Conservation (phyloP, 35 echinoderm and acorn worm species). For the Lytechinus variegatus region DNA sequence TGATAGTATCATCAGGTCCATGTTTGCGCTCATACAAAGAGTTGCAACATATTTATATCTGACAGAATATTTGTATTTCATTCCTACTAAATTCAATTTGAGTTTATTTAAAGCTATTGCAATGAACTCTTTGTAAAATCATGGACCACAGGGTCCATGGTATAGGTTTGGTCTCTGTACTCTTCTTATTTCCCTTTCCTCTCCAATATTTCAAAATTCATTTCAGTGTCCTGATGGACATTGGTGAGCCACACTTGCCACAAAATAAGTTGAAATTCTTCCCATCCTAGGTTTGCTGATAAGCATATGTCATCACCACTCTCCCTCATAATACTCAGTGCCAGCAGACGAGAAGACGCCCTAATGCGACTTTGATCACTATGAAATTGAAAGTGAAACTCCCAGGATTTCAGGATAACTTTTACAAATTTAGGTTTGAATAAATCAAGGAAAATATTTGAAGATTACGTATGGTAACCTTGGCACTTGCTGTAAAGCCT, state of each 20-base stretch:
- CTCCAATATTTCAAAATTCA: not conserved
- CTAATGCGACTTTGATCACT: not conserved
- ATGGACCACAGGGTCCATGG: not conserved
- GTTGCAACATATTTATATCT: too few relatives aligned
- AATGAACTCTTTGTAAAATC: too few relatives aligned
- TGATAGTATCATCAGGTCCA: too few relatives aligned
- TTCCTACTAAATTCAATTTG: too few relatives aligned
- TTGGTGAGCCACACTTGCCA: not conserved
- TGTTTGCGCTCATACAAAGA: too few relatives aligned
- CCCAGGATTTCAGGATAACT: not conserved
- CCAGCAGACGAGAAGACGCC: not conserved
- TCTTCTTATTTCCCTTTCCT: not conserved
- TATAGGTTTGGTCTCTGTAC: not conserved
- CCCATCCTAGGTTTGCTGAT: not conserved
- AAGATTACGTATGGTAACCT: not conserved
- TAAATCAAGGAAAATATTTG: not conserved
- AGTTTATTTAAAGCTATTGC: too few relatives aligned
- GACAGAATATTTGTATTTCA: too few relatives aligned
- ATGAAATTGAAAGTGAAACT: conserved; percentile 14
- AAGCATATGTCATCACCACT: not conserved
- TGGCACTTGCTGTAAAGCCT: not conserved
- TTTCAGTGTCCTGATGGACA: not conserved
- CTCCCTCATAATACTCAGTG: not conserved
- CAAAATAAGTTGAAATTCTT: not conserved
- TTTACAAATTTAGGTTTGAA: not conserved